Evolutionary conservation across 2,888 invertebrate species (phyloP), one percentile per base, ranked within the genome.

Genomic region (Epistrophe eligans): DNA sequence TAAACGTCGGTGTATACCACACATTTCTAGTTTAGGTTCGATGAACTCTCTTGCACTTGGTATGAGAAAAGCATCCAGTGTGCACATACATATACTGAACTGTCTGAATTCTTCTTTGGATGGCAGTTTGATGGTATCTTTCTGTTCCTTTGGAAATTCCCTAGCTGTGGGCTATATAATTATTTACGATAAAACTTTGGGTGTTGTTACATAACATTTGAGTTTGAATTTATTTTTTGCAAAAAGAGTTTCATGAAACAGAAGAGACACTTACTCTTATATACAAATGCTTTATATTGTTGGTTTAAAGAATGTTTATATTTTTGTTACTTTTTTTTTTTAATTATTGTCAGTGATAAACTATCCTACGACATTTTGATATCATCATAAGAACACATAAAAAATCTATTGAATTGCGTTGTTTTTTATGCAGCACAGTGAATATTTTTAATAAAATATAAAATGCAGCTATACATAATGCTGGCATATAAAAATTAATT

Each of bases 151-250:
- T 52, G 64, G 79, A 48, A 76, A 76, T 57, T 76, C 58, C 52
- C 71, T 64, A 58, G 71, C 84, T 71, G 50, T 64, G 40, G 74
- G 84, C 79, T 76, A 79, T 84, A 76, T 79, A 76, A 84, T 84
- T 84, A 84, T 28, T 58, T 35, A 17, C 79, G 43, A 84, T 84
- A 84, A 76, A 79, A 79, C 74, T 57, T 70, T 48, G 74, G 79
- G 73, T 50, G 11, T 40, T 79, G 84, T 76, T 76, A 79, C 71
- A 76, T 79, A 76, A 64, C 15, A 57, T 74, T 76, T 58, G 57
- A 76, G 32, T 48, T 40, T 50, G 40, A 50, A 32, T 6, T 17
- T 50, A 19, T 52, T 57, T n/a, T 38, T 50, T 13, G 50, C 4
- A 28, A 50, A 40, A 40, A 17, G 3, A 48, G 40, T 13, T 40